phyloP scores from a whole-genome alignment of 2,797 vertebrate genomes.

The Bovichtus variegatus region DNA sequence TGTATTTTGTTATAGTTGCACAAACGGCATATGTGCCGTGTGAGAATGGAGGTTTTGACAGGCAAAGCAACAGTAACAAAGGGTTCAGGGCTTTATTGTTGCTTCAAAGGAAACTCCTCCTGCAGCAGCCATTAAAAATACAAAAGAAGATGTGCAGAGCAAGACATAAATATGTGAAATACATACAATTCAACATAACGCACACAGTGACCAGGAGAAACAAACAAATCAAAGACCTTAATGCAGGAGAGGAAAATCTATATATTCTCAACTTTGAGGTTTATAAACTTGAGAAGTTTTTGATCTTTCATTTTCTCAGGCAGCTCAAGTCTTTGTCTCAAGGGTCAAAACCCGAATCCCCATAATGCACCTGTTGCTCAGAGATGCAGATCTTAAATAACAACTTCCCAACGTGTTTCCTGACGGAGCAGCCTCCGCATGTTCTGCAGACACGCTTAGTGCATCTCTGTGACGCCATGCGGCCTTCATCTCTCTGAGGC shows the following conservation, averaged over 20 bases:
- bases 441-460: too few species aligned
- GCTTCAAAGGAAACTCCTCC: background rate
- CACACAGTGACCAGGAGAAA: too few species aligned
- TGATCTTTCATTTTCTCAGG: too few species aligned
- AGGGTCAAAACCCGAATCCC: too few species aligned
- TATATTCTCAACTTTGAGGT: too few species aligned
- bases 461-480: background rate
- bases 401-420: background rate
- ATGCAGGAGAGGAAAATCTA: too few species aligned
- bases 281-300: too few species aligned
- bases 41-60: background rate
- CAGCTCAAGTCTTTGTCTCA: too few species aligned
- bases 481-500: slow-evolving; percentile 22
- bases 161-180: background rate
- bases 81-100: background rate
- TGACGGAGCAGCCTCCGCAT: background rate
- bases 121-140: background rate
- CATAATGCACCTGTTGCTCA: slow-evolving; percentile 13
- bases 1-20: too few species aligned
- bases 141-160: background rate
- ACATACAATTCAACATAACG: background rate
- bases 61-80: background rate
- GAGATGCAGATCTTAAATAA: background rate
- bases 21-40: background rate
- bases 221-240: too few species aligned